phyloP scores from a whole-genome alignment of 23 tunicate species.

The Clavelina lepadiformis region DNA sequence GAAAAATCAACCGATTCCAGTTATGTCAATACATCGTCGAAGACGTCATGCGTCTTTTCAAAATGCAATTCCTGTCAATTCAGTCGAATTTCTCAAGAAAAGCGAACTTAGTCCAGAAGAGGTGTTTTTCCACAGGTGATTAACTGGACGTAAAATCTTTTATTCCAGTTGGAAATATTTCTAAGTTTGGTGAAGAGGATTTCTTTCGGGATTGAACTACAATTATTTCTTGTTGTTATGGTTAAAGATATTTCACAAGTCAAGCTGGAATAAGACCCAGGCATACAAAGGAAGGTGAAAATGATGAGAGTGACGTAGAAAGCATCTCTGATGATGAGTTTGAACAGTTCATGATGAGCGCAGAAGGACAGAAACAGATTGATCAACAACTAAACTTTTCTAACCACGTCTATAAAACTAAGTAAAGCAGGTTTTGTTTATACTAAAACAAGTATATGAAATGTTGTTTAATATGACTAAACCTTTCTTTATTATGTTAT shows the following conservation, averaged over 20 bases:
- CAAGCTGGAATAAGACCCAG: neutral
- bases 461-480: too few relatives aligned
- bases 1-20: neutral
- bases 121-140: constrained; percentile 64
- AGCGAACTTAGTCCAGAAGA: constrained; percentile 61
- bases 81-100: constrained; percentile 47
- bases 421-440: constrained; percentile 9
- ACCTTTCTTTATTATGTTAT: too few relatives aligned
- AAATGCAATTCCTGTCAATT: constrained; percentile 43
- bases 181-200: too few relatives aligned
- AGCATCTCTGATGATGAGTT: constrained; percentile 73
- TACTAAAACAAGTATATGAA: too few relatives aligned
- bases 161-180: too few relatives aligned
- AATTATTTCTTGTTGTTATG: too few relatives aligned
- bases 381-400: constrained; percentile 48
- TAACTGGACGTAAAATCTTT: too few relatives aligned
- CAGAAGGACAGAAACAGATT: constrained; percentile 51
- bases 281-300: constrained; percentile 4
- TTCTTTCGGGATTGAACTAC: too few relatives aligned
- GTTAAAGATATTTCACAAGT: neutral
- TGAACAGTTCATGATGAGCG: constrained; percentile 54
- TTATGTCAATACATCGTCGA: constrained; percentile 19
- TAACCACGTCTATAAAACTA: constrained; percentile 37
- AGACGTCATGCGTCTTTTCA: constrained; percentile 10
- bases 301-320: constrained; percentile 46